These are phyloP conservation scores for Chiridota heheva DNA, from an alignment of 35 echinoderm and acorn worm genomes.

Conservation along the genomic window DNA sequence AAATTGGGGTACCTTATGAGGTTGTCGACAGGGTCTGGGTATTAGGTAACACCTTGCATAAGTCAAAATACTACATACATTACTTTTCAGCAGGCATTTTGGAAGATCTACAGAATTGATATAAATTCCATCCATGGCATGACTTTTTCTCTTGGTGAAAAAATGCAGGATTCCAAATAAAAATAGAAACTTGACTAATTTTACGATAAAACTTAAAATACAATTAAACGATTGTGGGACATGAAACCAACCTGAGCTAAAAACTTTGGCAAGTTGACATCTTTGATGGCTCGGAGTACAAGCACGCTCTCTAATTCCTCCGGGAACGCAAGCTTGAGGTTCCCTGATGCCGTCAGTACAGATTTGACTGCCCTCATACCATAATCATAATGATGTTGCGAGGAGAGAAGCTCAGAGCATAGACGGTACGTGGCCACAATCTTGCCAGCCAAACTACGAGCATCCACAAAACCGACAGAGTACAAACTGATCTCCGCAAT, in stretches of 20 bases:
- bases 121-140: not conserved
- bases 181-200: no score
- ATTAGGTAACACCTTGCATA: no score
- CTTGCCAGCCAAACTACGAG: slow-evolving; percentile 86
- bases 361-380: slow-evolving; percentile 99
- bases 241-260: slow-evolving; percentile 76
- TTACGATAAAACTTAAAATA: no score
- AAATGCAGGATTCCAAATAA: not conserved
- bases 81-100: no score
- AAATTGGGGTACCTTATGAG: no score
- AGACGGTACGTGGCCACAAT: slow-evolving; percentile 92
- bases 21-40: no score
- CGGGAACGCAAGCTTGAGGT: slow-evolving; percentile 81
- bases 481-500: slow-evolving; percentile 93
- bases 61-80: no score
- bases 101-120: no score
- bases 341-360: slow-evolving; percentile 86
- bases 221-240: no score
- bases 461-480: slow-evolving; percentile 97
- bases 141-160: not conserved
- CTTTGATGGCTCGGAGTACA: slow-evolving; percentile 91
- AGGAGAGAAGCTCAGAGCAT: slow-evolving; percentile 86
- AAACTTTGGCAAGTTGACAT: slow-evolving; percentile 95
- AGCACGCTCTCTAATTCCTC: slow-evolving; percentile 78
- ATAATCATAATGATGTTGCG: slow-evolving; percentile 96